Evolutionary conservation across 2,113 vertebrate species (phyloP), one percentile per base, ranked within the genome.

Genomic region (Gobiocypris rarus): DNA sequence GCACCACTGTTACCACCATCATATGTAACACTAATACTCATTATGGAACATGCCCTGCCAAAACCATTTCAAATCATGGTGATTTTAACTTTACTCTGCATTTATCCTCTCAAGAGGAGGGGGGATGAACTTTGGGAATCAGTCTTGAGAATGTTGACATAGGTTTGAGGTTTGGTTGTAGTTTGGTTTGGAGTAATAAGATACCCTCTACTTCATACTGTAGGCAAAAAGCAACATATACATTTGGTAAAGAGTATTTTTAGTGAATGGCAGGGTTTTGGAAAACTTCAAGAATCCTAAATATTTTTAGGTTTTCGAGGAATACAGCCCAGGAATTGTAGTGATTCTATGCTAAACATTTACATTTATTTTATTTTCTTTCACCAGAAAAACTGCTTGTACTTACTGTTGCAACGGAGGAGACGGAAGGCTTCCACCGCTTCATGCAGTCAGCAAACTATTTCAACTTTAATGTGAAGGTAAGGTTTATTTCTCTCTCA

Each of bases 391-490:
- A 98, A 82, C 92, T 99, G 77, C 94, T 99, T n/a, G 92, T 99
- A 83, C 90, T 99, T 70, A 99, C 97, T 59, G 95, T 99, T 76
- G 97, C 97, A 82, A 99, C 97, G 9, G 93, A 95, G 90, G 96
- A 97, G 93, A 97, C 94, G 0, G 98, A 99, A 87, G 98, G 98
- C 88, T 99, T 96, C 89, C 94, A 89, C 63, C 96, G 97, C 86
- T 99, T 99, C 89, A 96, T 98, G 95, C 94, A 93, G 90, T 96
- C 97, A 81, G 96, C 97, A 88, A 94, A 94, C 73, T 95, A 96
- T 86, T 98, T 98, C 93, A 97, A 97, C 92, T 99, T 98, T 90
- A 96, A 95, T 91, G 95, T 99, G 45, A 97, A 98, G 97, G 98
- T 98, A 95, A 89, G 81, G 52, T 10, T 14, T 41, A 43, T 17